Percentiles rank a stretch among this genome's conserved stretches.
phyloP scores from a whole-genome alignment of 2,888 invertebrate genomes.

The Aphodius sticticus region DNA sequence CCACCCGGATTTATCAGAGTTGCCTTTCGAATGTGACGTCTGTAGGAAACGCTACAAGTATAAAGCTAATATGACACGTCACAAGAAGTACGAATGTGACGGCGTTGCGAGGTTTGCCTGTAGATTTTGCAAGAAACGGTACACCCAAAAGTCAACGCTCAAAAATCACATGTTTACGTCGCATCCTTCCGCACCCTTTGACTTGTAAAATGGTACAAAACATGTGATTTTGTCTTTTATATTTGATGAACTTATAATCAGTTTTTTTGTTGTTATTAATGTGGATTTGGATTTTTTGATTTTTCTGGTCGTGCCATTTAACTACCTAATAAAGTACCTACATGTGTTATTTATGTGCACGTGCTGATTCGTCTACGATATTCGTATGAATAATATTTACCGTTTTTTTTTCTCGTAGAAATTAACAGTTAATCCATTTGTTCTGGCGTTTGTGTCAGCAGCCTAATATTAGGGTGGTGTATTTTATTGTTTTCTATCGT shows the following conservation, averaged over 20 bases:
- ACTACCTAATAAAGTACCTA: background rate
- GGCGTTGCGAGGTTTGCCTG: slow-evolving; percentile 55
- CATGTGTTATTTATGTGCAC: background rate
- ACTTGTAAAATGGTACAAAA: background rate
- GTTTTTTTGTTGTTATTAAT: background rate
- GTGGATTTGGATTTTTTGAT: background rate
- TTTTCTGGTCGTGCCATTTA: background rate
- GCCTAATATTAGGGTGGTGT: no score
- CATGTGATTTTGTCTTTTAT: no score
- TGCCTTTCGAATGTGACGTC: slow-evolving; percentile 36
- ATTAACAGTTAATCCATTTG: no score
- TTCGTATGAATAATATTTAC: no score
- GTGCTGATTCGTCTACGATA: no score
- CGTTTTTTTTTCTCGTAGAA: no score
- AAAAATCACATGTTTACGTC: slow-evolving; percentile 39
- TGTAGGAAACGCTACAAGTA: slow-evolving; percentile 50
- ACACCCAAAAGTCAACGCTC: slow-evolving; percentile 50
- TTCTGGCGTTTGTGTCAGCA: no score
- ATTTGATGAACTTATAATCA: background rate
- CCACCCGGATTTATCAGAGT: background rate
- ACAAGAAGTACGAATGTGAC: slow-evolving; percentile 57
- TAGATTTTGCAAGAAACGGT: slow-evolving; percentile 52
- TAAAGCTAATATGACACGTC: slow-evolving; percentile 54
- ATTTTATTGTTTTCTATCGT: no score
- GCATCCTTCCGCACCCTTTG: slow-evolving; percentile 20